Evolutionary conservation across 2,888 invertebrate species (phyloP), one percentile per base, ranked within the genome.

Genomic region (Aphidoletes aphidimyza): DNA sequence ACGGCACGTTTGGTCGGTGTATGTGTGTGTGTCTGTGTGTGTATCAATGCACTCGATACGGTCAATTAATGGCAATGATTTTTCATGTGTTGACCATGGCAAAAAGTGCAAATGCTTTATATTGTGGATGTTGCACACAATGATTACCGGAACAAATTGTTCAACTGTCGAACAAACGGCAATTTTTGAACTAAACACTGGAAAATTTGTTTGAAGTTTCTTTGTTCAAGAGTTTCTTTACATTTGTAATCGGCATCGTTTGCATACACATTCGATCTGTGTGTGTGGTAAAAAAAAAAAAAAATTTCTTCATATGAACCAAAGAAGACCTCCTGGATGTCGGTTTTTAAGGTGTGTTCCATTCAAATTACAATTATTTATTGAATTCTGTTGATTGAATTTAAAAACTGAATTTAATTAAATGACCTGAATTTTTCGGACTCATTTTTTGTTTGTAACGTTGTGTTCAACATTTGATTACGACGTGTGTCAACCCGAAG

Each of bases 61-160:
- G 19, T 30, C 69, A 69, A 69, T 69, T 69, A 69, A 11, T 69
- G 69, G 30, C 14, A 69, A 30, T 69, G n/a, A n/a, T n/a, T n/a
- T n/a, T n/a, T n/a, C n/a, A n/a, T n/a, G n/a, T n/a, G n/a, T n/a
- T n/a, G n/a, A n/a, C n/a, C n/a, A 30, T 69, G 34, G 30, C 30
- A 30, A 69, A 30, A 69, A 69, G 69, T 19, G 69, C 54, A 54
- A 54, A 30, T 2, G 2, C 34, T 30, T 30, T 34, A 1, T 34
- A 30, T 30, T 69, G 26, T 14, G 17, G 30, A 34, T 14, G 17
- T 47, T 39, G 5, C 1, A 54, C 14, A 30, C 34, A 3, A 69
- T 1, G 69, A 69, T 69, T 69, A 69, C 69, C 69, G 69, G 34
- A 69, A 69, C 69, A 30, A 69, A 69, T 69, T 14, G 3, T 30